phyloP scores from a whole-genome alignment of 1,140 invertebrate genomes.

The Chrysoperla carnea region DNA sequence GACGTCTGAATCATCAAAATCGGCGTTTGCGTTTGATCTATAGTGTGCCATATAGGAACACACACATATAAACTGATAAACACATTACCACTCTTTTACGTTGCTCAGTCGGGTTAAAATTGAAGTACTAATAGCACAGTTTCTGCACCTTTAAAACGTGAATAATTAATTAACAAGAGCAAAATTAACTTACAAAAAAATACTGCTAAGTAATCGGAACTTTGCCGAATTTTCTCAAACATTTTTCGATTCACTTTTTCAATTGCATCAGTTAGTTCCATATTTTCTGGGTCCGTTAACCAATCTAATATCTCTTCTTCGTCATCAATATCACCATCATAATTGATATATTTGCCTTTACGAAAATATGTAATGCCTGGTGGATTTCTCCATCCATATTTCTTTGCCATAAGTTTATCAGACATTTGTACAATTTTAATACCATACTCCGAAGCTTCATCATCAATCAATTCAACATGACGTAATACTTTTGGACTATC shows the following conservation, averaged over 20 bases:
- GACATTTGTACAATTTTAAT: constrained; percentile 82
- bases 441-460: constrained; percentile 80
- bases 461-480: constrained; percentile 79
- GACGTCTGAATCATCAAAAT: too few species aligned
- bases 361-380: constrained; percentile 84
- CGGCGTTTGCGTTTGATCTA: too few species aligned
- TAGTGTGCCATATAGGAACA: too few species aligned
- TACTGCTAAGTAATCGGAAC: constrained; percentile 82
- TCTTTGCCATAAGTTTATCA: constrained; percentile 84
- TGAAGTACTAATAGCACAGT: too few species aligned
- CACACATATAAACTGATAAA: too few species aligned
- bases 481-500: constrained; percentile 58
- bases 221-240: constrained; percentile 81
- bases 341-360: constrained; percentile 79
- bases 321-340: constrained; percentile 82
- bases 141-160: too few species aligned
- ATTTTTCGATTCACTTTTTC: constrained; percentile 86
- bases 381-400: constrained; percentile 76
- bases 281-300: constrained; percentile 84
- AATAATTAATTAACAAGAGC: too few species aligned
- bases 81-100: too few species aligned
- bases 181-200: constrained; percentile 74
- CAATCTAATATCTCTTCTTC: constrained; percentile 88
- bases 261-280: constrained; percentile 86
- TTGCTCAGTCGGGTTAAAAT: too few species aligned